A percentile compares a stretch with the other conserved stretches of the same genome.
Conservation (phyloP, 2,888 invertebrate species). For the Rhingia rostrata region DNA sequence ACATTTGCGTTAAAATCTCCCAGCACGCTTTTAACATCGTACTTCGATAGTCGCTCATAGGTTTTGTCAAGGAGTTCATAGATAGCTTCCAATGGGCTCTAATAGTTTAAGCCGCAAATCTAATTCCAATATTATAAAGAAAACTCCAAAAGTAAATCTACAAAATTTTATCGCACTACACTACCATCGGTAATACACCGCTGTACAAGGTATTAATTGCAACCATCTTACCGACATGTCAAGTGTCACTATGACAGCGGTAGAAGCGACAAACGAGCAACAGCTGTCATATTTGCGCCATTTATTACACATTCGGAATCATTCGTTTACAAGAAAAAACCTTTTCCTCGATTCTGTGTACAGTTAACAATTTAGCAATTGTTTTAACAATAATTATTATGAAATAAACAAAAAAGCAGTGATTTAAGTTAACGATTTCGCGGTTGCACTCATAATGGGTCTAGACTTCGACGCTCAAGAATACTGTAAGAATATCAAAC, state of each 20-base stretch:
- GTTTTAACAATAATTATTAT: constrained; percentile 66
- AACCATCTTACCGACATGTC: constrained; percentile 34
- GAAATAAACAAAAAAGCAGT: constrained; percentile 46
- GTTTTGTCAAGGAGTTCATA: too few relatives aligned
- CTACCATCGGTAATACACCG: constrained; percentile 6
- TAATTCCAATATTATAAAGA: too few relatives aligned
- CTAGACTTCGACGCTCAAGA: constrained; percentile 93
- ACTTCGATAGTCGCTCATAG: too few relatives aligned
- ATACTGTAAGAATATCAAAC: constrained; percentile 90
- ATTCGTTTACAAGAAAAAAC: constrained; percentile 70
- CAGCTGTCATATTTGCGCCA: constrained; percentile 79
- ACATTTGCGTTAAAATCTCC: too few relatives aligned
- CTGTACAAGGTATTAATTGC: constrained; percentile 7
- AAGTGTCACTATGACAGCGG: constrained; percentile 68
- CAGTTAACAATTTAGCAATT: constrained; percentile 40
- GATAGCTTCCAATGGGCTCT: too few relatives aligned
- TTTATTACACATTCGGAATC: constrained; percentile 75
- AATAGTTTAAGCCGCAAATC: too few relatives aligned
- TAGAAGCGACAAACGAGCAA: constrained; percentile 74
- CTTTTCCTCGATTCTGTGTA: constrained; percentile 22
- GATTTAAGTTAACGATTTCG: constrained; percentile 10
- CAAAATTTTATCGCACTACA: background rate
- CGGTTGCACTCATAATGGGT: constrained; percentile 85
- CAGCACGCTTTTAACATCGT: too few relatives aligned
- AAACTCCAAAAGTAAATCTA: too few relatives aligned